These are phyloP conservation scores for Epinotia demarniana DNA, from an alignment of 2,888 invertebrate species.

Conservation along the genomic window DNA sequence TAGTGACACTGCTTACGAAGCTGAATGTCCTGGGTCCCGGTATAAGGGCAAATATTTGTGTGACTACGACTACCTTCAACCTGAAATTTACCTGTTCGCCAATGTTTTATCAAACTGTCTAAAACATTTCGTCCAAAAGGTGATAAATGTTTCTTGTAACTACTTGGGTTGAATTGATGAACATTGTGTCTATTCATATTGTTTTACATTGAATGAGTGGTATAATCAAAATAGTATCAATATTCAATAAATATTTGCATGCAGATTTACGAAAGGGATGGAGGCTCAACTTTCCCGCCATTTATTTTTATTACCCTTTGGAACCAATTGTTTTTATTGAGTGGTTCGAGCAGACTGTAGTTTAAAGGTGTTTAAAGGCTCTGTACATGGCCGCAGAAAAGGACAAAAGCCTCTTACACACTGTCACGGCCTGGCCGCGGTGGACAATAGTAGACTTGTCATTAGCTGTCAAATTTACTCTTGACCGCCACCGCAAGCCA, in stretches of 20 bases:
- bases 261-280: neutral
- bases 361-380: neutral
- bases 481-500: too few relatives aligned
- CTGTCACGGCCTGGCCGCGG: too few relatives aligned
- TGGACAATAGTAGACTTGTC: too few relatives aligned
- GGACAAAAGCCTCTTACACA: too few relatives aligned
- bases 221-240: neutral
- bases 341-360: neutral
- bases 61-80: neutral
- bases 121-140: constrained; percentile 69
- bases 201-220: neutral
- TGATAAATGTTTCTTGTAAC: constrained; percentile 63
- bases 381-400: too few relatives aligned
- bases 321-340: neutral
- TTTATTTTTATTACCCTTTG: neutral
- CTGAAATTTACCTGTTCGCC: constrained; percentile 51
- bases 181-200: constrained; percentile 32
- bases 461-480: too few relatives aligned
- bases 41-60: too few relatives aligned
- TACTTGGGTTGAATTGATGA: constrained; percentile 48
- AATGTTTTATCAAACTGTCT: constrained; percentile 56
- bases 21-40: too few relatives aligned
- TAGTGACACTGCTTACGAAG: too few relatives aligned
- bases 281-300: constrained; percentile 15
- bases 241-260: neutral